These are phyloP conservation scores for Hypothenemus hampei DNA, from an alignment of 1,140 invertebrate genomes.

Conservation along the genomic window DNA sequence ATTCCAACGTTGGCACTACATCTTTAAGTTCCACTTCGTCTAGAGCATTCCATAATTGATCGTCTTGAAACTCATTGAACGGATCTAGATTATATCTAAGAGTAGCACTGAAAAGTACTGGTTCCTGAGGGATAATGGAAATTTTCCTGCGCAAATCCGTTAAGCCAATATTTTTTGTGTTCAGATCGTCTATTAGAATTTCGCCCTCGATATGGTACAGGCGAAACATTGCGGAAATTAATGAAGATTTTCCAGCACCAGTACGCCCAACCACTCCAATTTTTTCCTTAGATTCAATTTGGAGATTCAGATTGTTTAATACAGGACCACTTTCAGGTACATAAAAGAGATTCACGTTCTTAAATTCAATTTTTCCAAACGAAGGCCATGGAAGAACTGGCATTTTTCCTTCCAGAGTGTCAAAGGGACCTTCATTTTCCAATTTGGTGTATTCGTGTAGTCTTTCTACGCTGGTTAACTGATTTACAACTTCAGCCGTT, in stretches of 20 bases:
- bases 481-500: conserved; percentile 73
- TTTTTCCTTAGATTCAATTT: conserved; percentile 62
- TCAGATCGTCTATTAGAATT: conserved; percentile 60
- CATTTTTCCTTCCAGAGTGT: conserved; percentile 41
- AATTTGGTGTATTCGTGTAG: conserved; percentile 69
- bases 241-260: conserved; percentile 66
- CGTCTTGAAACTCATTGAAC: conserved; percentile 56
- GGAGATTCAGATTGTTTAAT: conserved; percentile 61
- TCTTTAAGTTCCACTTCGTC: conserved; percentile 47
- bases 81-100: conserved; percentile 74
- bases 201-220: conserved; percentile 51
- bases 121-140: conserved; percentile 42
- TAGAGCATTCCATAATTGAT: conserved; percentile 13
- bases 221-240: conserved; percentile 66
- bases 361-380: conserved; percentile 52
- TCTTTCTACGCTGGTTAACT: conserved; percentile 80
- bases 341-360: conserved; percentile 63
- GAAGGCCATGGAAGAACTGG: conserved; percentile 34
- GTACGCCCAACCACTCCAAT: conserved; percentile 25
- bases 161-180: conserved; percentile 57
- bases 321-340: conserved; percentile 51
- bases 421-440: conserved; percentile 52
- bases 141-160: conserved; percentile 56
- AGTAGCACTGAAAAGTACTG: conserved; percentile 26
- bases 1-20: conserved; percentile 56